A percentile compares a stretch with the other conserved stretches of the same genome.
Evolutionary conservation across 2,888 invertebrate species (phyloP).

Genomic region (Lucinisca nassula): DNA sequence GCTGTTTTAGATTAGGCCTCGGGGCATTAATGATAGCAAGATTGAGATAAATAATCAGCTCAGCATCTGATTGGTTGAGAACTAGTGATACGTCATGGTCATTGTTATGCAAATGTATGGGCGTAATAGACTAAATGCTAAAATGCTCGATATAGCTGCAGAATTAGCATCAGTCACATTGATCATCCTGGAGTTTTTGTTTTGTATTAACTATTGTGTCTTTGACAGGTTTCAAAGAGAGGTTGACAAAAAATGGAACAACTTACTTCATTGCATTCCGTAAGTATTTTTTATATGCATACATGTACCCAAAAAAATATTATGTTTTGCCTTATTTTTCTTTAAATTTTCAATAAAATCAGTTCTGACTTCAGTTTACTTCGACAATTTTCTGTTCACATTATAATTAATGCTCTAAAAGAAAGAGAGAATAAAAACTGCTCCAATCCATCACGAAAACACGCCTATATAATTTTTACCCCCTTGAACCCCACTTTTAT

Average conservation of each 20-base stretch:
- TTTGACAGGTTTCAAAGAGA: neutral
- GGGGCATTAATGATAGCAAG: neutral
- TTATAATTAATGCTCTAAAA: no score
- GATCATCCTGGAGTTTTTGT: neutral
- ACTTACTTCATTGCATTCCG: conserved; percentile 3
- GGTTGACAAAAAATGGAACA: neutral
- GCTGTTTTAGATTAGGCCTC: neutral
- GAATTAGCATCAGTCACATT: neutral
- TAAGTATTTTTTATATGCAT: no score
- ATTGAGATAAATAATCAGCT: neutral
- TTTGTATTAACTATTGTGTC: neutral
- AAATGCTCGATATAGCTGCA: neutral
- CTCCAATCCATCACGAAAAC: no score
- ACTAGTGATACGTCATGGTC: neutral
- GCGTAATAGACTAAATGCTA: neutral
- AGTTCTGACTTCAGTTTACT: no score
- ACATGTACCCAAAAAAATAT: no score
- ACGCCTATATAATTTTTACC: no score
- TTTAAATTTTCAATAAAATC: no score
- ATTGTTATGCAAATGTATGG: conserved; percentile 6
- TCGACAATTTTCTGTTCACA: no score
- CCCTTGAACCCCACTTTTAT: no score
- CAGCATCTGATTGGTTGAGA: neutral
- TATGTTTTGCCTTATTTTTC: no score
- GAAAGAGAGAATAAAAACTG: no score